Percentiles rank a stretch among this genome's conserved stretches.
These are phyloP conservation scores for Achlya flavicornis DNA, from an alignment of 2,888 invertebrate species.

Conservation along the genomic window DNA sequence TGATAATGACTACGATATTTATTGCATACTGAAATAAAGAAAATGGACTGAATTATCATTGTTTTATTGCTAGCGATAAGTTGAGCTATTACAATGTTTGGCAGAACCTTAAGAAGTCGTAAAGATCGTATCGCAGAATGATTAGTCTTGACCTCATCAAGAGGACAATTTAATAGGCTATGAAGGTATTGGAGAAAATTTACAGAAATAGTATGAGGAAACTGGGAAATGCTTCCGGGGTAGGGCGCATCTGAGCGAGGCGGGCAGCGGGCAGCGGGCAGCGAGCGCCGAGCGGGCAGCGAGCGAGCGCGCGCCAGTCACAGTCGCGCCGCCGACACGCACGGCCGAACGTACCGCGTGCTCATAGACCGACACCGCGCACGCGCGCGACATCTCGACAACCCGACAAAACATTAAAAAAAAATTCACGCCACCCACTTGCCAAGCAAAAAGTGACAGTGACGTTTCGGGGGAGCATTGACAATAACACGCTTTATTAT, in stretches of 20 bases:
- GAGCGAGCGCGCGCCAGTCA: constrained; percentile 50
- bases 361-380: constrained; percentile 41
- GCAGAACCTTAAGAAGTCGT: not conserved
- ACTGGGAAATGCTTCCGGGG: constrained; percentile 54
- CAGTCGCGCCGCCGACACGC: constrained; percentile 54
- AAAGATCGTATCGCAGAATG: not conserved
- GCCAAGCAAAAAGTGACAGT: constrained; percentile 72
- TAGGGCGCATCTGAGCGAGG: constrained; percentile 38
- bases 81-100: constrained; percentile 13
- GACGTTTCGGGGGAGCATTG: constrained; percentile 72
- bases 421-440: constrained; percentile 64
- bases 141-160: not conserved
- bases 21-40: constrained; percentile 45
- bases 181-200: constrained; percentile 14
- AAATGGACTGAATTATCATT: constrained; percentile 45
- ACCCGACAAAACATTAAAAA: constrained; percentile 50
- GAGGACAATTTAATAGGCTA: not conserved
- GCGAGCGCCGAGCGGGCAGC: constrained; percentile 21
- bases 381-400: constrained; percentile 69
- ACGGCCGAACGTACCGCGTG: constrained; percentile 44
- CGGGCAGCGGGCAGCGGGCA: constrained; percentile 27
- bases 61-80: constrained; percentile 37
- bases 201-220: constrained; percentile 19
- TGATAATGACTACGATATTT: constrained; percentile 35
- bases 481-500: constrained; percentile 58